Base-by-base conservation (phyloP, 2,888 invertebrate genomes). In the Abscondita cerata region DNA sequence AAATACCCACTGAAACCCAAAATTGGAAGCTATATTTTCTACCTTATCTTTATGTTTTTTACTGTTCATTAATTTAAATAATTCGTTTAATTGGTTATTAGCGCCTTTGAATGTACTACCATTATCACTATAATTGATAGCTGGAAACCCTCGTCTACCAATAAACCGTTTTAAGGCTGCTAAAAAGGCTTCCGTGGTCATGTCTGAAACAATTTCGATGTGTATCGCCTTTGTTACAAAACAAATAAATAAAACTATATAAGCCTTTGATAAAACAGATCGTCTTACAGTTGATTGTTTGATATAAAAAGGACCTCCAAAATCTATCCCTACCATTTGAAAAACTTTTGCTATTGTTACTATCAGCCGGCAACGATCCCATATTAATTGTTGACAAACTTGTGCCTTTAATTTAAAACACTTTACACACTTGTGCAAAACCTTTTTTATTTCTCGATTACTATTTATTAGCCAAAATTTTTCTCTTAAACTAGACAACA, bases 201-300 rank as follows among this genome's bases (percentile, higher is more conserved):
- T 13, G 15, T 41, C 41, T 13, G 53, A 53, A 1, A 71, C 70
- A 5, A 68, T 16, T 51, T 73, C 70, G 11, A 72, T 31, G 33
- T 72, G 69, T 9, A 72, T 52, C 1, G 72, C 72, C 19, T 53
- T 46, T 9, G 52, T 46, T n/a, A 47, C 54, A 31, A 59, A 55
- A 33, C 55, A 60, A 5, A 54, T 44, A 36, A 60, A 60, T n/a
- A 55, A 16, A 11, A 50, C n/a, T 50, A 55, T 60, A 34, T 60
- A 60, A 1, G 18, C 40, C 19, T 55, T 60, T 13, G 48, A 47
- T 16, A 52, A 11, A 1, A 34, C 19, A 2, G 11, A 11, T 20
- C 25, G 34, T 2, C 46, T 5, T 18, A 47, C 11, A 8, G 36
- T n/a, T 34, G 33, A 41, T 13, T 46, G 44, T 18, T 47, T 34